Base-by-base conservation (phyloP, 1,140 invertebrate species). In the Aphidius ervi region DNA sequence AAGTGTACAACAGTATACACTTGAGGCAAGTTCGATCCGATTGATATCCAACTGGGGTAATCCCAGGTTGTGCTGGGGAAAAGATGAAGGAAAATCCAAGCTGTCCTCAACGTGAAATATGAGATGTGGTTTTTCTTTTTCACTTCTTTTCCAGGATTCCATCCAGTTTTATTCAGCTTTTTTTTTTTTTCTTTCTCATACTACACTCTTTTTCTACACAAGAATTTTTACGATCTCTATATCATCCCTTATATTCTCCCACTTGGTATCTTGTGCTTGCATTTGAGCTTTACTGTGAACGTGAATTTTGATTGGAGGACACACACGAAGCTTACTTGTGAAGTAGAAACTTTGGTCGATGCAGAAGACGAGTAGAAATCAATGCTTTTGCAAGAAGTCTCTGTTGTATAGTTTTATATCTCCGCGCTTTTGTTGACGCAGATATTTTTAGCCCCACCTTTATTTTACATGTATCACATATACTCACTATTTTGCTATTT, bases 341-440 rank as follows among this genome's bases (percentile, higher is more conserved):
- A 62, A 69, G 70, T 56, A 67, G 65, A 71, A 74, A 9, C 2
- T 68, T 71, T 73, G 74, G 74, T 73, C 74, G 74, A 78, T 73
- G 74, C 23, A 31, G 4, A 71, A 75, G 75, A 76, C 74, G 74
- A 77, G 75, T 77, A 72, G 77, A 79, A 80, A 80, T 80, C 78
- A 79, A 80, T 80, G 76, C 76, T 66, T 70, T 68, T 45, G 71
- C 67, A 68, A 67, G 68, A 67, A 68, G 67, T 70, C 69, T 66
- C 58, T 65, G 60, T 70, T 70, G 68, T 68, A 31, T 31, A 31
- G 23, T 31, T 31, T 31, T 31, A 31, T 31, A 31, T 31, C 23
- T 1, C 23, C 23, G 23, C 23, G 23, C 23, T 31, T 31, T 31
- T 1, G 23, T 31, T 31, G 23, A 31, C 60, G 54, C 48, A 62